phyloP scores from a whole-genome alignment of 1,140 invertebrate species.

The Pseudomyrmex concolor region DNA sequence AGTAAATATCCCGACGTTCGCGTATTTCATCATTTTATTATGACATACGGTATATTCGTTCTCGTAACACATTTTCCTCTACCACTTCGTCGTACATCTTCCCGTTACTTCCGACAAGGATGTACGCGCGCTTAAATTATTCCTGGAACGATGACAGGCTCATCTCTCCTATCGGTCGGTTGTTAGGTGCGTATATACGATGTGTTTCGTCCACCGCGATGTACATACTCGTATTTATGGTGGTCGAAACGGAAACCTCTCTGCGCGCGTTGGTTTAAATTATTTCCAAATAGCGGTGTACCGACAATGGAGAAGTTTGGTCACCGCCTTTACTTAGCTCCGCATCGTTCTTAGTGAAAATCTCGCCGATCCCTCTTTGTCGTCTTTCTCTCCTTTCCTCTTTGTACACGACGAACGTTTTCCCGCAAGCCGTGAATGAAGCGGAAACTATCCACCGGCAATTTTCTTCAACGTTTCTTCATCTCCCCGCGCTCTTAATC shows the following conservation, averaged over 20 bases:
- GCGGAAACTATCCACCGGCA: background rate
- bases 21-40: constrained; percentile 46
- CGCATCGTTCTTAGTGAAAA: constrained; percentile 9
- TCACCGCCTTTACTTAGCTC: constrained; percentile 37
- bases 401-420: background rate
- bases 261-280: background rate
- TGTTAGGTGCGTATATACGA: background rate
- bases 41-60: background rate
- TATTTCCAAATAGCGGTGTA: constrained; percentile 46
- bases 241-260: background rate
- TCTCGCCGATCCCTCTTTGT: background rate
- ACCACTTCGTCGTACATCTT: background rate
- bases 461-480: background rate
- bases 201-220: background rate
- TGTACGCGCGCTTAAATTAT: constrained; percentile 32
- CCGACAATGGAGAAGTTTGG: background rate
- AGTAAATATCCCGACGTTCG: constrained; percentile 30
- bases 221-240: constrained; percentile 30
- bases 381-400: background rate
- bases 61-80: constrained; percentile 5
- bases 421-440: background rate
- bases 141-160: constrained; percentile 3
- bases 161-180: background rate
- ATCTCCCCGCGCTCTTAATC: constrained; percentile 15
- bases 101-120: constrained; percentile 9